phyloP scores from a whole-genome alignment of 2,797 vertebrate genomes.

The Molossus alvarezi region DNA sequence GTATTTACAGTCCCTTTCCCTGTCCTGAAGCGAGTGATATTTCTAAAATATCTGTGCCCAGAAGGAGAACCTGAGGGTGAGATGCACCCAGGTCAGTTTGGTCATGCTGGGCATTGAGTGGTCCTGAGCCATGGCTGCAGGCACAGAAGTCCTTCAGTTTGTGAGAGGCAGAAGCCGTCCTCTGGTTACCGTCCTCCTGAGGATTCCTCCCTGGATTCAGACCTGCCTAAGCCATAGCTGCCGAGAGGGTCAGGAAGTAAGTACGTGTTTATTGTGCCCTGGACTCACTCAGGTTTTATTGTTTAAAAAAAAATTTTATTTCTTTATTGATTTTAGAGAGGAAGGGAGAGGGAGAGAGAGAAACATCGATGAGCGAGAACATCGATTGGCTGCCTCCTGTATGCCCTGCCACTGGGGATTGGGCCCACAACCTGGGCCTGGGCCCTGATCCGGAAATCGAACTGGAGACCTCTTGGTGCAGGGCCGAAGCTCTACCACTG shows the following conservation, averaged over 20 bases:
- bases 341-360: too few relatives aligned
- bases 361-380: too few relatives aligned
- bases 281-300: neutral
- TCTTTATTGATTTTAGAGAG: too few relatives aligned
- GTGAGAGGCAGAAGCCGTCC: neutral
- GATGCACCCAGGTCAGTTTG: neutral
- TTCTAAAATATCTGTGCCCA: neutral
- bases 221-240: neutral
- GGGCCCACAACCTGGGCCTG: too few relatives aligned
- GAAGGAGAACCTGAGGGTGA: neutral
- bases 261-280: neutral
- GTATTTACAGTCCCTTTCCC: neutral
- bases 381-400: too few relatives aligned
- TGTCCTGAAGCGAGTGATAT: neutral
- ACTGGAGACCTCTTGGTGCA: too few relatives aligned
- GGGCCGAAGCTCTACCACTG: too few relatives aligned
- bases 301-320: too few relatives aligned
- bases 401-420: too few relatives aligned
- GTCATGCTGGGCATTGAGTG: too few relatives aligned
- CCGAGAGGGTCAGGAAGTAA: neutral
- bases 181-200: neutral
- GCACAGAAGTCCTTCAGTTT: neutral
- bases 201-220: conserved; percentile 6
- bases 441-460: too few relatives aligned
- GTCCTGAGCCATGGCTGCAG: neutral